phyloP scores from a whole-genome alignment of 2,113 vertebrate species.

The Perca fluviatilis region DNA sequence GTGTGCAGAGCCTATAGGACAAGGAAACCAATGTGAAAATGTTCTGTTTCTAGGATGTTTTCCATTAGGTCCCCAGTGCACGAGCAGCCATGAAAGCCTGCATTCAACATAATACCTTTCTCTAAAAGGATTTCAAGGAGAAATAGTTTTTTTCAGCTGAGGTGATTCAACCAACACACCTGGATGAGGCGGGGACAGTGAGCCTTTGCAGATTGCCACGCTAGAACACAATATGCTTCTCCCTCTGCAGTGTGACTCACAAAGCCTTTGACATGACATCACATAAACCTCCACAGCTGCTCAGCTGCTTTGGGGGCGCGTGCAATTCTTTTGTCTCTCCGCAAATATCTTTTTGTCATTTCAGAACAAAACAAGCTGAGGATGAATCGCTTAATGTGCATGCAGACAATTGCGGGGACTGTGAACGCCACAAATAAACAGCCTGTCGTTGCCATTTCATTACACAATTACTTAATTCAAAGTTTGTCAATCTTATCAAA shows the following conservation, averaged over 20 bases:
- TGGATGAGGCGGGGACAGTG: conserved; percentile 43
- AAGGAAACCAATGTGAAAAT: not conserved
- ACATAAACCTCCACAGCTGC: conserved; percentile 56
- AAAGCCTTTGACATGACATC: conserved; percentile 47
- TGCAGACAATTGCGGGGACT: conserved; percentile 23
- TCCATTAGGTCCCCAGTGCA: not conserved
- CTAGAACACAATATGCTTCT: conserved; percentile 5
- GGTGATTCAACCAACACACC: conserved; percentile 55
- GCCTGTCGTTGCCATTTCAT: not conserved
- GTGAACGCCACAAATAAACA: conserved; percentile 18
- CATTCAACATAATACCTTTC: not conserved
- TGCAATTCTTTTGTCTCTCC: conserved; percentile 24
- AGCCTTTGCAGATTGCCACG: conserved; percentile 16
- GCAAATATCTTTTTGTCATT: conserved; percentile 31
- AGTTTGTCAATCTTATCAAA: not conserved
- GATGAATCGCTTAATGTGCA: conserved; percentile 3
- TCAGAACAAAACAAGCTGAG: conserved; percentile 30
- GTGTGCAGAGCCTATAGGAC: conserved; percentile 8
- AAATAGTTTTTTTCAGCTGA: not conserved
- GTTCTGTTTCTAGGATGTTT: not conserved
- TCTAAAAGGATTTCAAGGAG: not conserved
- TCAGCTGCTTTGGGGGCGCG: not conserved
- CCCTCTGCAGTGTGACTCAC: conserved; percentile 43
- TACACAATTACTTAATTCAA: not conserved
- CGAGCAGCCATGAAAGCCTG: not conserved